Conservation (phyloP, 2,113 vertebrate genomes). For the Lophotis ruficrista region DNA sequence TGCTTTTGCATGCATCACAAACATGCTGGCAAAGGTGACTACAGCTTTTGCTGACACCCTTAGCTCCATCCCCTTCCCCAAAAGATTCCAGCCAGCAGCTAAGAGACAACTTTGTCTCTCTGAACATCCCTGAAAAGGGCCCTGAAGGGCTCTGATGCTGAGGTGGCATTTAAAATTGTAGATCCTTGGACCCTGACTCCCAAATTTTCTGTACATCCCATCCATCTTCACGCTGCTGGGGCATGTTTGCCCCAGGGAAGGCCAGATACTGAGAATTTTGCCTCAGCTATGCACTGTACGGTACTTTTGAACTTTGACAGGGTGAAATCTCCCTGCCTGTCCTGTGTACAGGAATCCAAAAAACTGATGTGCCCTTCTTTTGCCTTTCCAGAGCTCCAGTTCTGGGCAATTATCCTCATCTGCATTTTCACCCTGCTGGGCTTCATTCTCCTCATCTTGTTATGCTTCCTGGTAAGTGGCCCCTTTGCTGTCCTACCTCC, state of each 20-base stretch:
- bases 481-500: neutral
- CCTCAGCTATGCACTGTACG: neutral
- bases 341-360: neutral
- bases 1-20: neutral
- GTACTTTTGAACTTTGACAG: neutral
- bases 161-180: neutral
- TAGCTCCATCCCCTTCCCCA: neutral
- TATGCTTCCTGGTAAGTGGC: slow-evolving; percentile 74
- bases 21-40: neutral
- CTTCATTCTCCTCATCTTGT: slow-evolving; percentile 62
- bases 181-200: neutral
- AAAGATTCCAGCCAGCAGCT: neutral
- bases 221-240: neutral
- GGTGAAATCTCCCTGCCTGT: neutral
- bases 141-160: neutral
- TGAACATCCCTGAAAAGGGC: neutral
- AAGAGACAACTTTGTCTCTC: neutral
- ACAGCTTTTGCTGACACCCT: neutral
- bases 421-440: slow-evolving; percentile 69
- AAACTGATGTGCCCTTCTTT: neutral
- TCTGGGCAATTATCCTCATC: slow-evolving; percentile 80
- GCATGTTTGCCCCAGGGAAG: neutral
- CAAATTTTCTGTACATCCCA: neutral
- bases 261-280: neutral
- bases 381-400: slow-evolving; percentile 68